These are phyloP conservation scores for Microcebus jonahi DNA, from an alignment of 2,113 vertebrate genomes.

Conservation along the genomic window DNA sequence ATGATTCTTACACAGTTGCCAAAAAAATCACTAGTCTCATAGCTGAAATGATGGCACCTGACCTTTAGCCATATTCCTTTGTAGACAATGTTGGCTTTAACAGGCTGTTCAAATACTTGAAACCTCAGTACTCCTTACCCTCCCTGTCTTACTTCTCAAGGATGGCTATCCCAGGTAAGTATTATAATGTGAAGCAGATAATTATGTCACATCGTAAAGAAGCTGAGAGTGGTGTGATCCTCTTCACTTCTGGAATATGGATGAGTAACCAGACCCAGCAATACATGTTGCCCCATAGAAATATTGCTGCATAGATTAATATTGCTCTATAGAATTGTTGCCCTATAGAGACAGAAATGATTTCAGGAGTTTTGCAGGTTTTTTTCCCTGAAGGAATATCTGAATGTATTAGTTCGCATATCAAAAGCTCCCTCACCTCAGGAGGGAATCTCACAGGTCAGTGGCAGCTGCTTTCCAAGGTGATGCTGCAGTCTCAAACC, in stretches of 20 bases:
- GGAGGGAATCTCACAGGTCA: no score
- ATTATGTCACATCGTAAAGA: conserved; percentile 94
- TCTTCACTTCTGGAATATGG: conserved; percentile 97
- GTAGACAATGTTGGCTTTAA: conserved; percentile 95
- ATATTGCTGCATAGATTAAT: no score
- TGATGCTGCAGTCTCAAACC: no score
- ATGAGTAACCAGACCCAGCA: conserved; percentile 93
- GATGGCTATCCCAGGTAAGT: conserved; percentile 97
- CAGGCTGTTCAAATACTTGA: conserved; percentile 95
- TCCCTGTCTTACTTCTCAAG: conserved; percentile 94
- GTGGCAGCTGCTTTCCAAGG: no score
- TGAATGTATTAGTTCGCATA: no score
- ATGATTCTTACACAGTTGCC: conserved; percentile 95
- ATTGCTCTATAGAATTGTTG: no score
- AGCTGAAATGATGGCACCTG: conserved; percentile 98
- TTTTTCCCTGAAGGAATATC: no score
- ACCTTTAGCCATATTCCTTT: conserved; percentile 93
- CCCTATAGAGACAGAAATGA: no score
- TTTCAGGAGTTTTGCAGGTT: no score
- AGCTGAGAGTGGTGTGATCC: conserved; percentile 94
- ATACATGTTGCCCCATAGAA: no score
- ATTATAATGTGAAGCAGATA: conserved; percentile 92
- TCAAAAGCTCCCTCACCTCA: no score
- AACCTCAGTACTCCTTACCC: conserved; percentile 95
- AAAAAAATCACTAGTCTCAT: conserved; percentile 98